phyloP scores from a whole-genome alignment of 1,140 invertebrate species.

The Phymorhynchus buccinoides region DNA sequence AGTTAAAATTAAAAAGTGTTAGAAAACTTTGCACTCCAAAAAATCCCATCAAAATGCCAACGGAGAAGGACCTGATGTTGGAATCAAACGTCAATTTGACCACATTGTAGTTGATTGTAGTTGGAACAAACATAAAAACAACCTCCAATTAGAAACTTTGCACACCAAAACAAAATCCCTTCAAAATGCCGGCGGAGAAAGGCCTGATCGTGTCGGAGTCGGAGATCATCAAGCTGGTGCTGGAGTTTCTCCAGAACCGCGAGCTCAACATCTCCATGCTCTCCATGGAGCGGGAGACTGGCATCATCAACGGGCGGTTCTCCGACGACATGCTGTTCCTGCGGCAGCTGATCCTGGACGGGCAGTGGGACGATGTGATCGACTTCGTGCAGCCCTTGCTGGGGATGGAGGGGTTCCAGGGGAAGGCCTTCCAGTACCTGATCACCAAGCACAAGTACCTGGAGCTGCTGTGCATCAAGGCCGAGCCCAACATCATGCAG shows the following conservation, averaged over 20 bases:
- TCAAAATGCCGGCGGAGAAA: constrained; percentile 64
- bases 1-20: too few relatives aligned
- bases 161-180: too few relatives aligned
- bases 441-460: constrained; percentile 95
- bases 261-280: constrained; percentile 86
- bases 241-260: constrained; percentile 93
- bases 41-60: too few relatives aligned
- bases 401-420: constrained; percentile 76
- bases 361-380: constrained; percentile 97
- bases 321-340: constrained; percentile 94
- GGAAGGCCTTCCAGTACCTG: constrained; percentile 85
- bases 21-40: too few relatives aligned
- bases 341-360: constrained; percentile 92
- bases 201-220: constrained; percentile 79
- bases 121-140: not conserved
- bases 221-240: constrained; percentile 90
- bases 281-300: constrained; percentile 93
- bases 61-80: too few relatives aligned
- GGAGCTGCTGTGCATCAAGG: constrained; percentile 94
- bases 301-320: constrained; percentile 92
- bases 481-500: constrained; percentile 82
- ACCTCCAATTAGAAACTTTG: not conserved
- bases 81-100: not conserved
- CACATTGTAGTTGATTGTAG: not conserved
- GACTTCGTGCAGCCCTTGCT: constrained; percentile 96